phyloP scores from a whole-genome alignment of 2,797 vertebrate species.

The Gila robusta region DNA sequence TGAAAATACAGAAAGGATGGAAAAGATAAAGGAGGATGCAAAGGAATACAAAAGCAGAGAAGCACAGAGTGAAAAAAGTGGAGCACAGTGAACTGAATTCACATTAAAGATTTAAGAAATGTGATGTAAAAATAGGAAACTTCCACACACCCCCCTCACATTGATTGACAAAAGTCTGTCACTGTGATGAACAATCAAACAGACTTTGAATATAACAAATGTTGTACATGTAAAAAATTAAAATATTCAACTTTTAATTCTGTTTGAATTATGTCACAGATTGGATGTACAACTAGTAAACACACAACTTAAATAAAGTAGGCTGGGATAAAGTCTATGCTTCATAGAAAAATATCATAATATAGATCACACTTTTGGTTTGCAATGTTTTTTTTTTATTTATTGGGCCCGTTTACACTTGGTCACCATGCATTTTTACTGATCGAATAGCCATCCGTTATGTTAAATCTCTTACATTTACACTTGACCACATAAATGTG shows the following conservation, averaged over 20 bases:
- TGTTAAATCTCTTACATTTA: background rate
- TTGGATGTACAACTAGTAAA: background rate
- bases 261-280: background rate
- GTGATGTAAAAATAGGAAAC: constrained; percentile 33
- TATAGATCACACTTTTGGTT: background rate
- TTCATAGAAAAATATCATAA: background rate
- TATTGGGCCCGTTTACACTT: background rate
- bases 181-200: background rate
- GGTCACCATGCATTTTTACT: background rate
- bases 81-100: background rate
- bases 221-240: background rate
- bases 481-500: background rate
- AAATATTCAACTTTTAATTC: background rate
- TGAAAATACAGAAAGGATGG: background rate
- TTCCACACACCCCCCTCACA: background rate
- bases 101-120: constrained; percentile 24
- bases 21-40: background rate
- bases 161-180: background rate
- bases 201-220: background rate
- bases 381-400: too few relatives aligned
- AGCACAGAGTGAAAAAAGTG: constrained; percentile 29
- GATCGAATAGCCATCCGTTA: background rate
- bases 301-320: background rate
- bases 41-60: background rate
- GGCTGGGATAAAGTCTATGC: background rate